Conservation (phyloP, 2,888 invertebrate genomes). For the Notodonta dromedarius region DNA sequence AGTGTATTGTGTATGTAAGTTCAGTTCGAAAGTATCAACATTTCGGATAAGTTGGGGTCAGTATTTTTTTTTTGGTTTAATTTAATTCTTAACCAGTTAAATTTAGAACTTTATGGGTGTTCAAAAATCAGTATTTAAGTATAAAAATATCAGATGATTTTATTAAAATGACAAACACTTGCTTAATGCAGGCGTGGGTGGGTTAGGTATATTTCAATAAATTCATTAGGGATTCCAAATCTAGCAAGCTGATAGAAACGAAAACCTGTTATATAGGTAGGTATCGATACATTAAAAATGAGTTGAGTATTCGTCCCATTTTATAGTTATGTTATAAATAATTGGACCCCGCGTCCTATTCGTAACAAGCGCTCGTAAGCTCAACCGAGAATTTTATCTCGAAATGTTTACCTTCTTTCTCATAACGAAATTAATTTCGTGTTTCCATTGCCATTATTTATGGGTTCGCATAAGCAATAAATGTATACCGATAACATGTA, state of each 20-base stretch:
- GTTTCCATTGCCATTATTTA: constrained; percentile 79
- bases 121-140: no score
- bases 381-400: constrained; percentile 56
- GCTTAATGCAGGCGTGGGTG: no score
- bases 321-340: constrained; percentile 49
- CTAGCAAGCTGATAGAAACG: constrained; percentile 23
- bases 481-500: constrained; percentile 80
- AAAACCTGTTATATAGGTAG: constrained; percentile 24
- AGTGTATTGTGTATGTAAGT: no score
- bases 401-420: constrained; percentile 63
- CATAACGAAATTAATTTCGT: constrained; percentile 80
- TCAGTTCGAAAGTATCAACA: no score
- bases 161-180: no score
- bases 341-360: constrained; percentile 43
- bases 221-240: constrained; percentile 13
- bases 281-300: constrained; percentile 36
- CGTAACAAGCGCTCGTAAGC: constrained; percentile 45
- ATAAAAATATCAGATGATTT: no score
- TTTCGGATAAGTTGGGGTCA: no score
- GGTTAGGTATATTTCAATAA: no score
- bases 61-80: no score
- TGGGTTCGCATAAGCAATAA: constrained; percentile 81
- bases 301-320: constrained; percentile 29
- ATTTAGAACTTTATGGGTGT: no score
- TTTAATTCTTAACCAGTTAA: no score